phyloP scores from a whole-genome alignment of 2,888 invertebrate species.

The Drosophila putrida region DNA sequence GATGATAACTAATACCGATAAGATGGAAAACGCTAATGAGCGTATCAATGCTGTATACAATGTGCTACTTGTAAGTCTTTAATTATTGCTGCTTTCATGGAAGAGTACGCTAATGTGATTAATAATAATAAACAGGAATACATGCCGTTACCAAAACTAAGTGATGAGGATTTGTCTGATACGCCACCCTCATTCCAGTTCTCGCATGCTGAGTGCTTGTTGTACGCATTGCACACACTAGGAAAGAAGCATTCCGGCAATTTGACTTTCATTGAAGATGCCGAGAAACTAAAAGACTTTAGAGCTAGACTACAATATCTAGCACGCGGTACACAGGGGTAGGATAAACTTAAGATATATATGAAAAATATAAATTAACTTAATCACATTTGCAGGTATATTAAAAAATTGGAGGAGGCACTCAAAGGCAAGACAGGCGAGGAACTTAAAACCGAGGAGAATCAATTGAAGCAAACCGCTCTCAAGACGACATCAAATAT shows the following conservation, averaged over 20 bases:
- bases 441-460: slow-evolving; percentile 91
- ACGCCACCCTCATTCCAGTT: slow-evolving; percentile 94
- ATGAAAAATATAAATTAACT: not conserved
- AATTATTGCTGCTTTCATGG: no score
- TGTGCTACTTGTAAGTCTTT: slow-evolving; percentile 89
- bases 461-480: slow-evolving; percentile 92
- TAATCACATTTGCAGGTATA: slow-evolving; percentile 74
- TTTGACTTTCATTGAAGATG: slow-evolving; percentile 90
- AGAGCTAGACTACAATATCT: slow-evolving; percentile 95
- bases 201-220: slow-evolving; percentile 96
- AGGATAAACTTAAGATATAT: slow-evolving; percentile 70
- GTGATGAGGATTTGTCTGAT: slow-evolving; percentile 87
- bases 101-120: not conserved
- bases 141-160: slow-evolving; percentile 94
- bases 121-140: slow-evolving; percentile 88
- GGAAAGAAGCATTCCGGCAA: slow-evolving; percentile 92
- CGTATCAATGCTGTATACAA: slow-evolving; percentile 92
- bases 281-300: slow-evolving; percentile 92
- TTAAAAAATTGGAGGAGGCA: slow-evolving; percentile 85
- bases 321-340: slow-evolving; percentile 96
- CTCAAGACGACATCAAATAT: slow-evolving; percentile 97
- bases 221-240: slow-evolving; percentile 91
- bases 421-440: slow-evolving; percentile 90
- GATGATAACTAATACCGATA: slow-evolving; percentile 91
- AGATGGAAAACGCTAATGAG: slow-evolving; percentile 90